These are phyloP conservation scores for Cottus gobio DNA, from an alignment of 2,113 vertebrate species.

Conservation along the genomic window DNA sequence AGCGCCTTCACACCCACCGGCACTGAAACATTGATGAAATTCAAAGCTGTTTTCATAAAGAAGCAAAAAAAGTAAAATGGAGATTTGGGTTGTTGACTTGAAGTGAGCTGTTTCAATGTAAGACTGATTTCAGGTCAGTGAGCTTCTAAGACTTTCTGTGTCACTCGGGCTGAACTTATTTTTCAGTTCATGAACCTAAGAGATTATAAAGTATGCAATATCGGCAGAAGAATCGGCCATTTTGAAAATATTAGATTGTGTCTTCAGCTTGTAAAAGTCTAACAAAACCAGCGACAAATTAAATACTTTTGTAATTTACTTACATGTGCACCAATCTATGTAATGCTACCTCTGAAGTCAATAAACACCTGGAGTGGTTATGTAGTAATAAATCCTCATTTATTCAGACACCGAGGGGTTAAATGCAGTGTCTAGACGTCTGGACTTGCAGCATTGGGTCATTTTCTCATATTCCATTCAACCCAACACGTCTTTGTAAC, in stretches of 20 bases:
- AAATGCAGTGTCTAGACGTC: too few relatives aligned
- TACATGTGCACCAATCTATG: too few relatives aligned
- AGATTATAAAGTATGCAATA: background rate
- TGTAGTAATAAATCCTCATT: slow-evolving; percentile 11
- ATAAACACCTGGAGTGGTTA: slow-evolving; percentile 4
- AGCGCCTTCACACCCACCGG: background rate
- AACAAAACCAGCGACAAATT: too few relatives aligned
- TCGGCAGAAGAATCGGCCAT: background rate
- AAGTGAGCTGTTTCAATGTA: too few relatives aligned
- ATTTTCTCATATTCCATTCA: too few relatives aligned
- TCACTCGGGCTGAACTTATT: slow-evolving; percentile 11
- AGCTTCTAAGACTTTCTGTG: slow-evolving; percentile 15
- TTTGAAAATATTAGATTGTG: too few relatives aligned
- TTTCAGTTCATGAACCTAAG: slow-evolving; percentile 26
- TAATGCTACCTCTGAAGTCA: slow-evolving; percentile 7
- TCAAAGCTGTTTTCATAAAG: slow-evolving; percentile 19
- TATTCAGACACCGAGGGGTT: slow-evolving; percentile 22
- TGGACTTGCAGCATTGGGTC: too few relatives aligned
- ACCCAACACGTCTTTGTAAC: background rate
- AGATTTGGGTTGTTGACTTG: slow-evolving; percentile 7
- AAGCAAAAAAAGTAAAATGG: slow-evolving; percentile 3
- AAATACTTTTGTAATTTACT: too few relatives aligned
- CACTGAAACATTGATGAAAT: slow-evolving; percentile 34
- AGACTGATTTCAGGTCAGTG: slow-evolving; percentile 44
- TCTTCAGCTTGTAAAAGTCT: too few relatives aligned